A percentile compares a stretch with the other conserved stretches of the same genome.
phyloP scores from a whole-genome alignment of 2,888 invertebrate genomes.

The Allacma fusca region DNA sequence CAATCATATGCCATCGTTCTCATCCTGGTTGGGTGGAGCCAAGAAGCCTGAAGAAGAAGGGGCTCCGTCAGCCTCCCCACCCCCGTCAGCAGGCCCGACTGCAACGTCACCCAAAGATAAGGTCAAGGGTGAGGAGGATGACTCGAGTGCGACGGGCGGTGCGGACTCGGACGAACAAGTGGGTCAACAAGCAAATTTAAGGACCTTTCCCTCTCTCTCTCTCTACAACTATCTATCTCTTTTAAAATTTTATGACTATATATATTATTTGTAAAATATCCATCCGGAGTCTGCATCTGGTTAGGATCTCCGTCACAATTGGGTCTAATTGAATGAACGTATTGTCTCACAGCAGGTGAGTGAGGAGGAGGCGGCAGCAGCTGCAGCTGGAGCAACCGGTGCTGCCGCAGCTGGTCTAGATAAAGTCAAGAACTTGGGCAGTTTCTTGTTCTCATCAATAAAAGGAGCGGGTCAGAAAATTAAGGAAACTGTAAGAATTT shows the following conservation, averaged over 20 bases:
- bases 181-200: conserved; percentile 16
- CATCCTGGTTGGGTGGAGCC: conserved; percentile 55
- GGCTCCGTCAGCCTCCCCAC: conserved; percentile 44
- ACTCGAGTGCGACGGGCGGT: conserved; percentile 84
- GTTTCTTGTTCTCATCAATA: conserved; percentile 92
- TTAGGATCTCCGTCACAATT: too few species aligned
- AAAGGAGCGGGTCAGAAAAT: conserved; percentile 95
- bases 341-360: neutral
- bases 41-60: conserved; percentile 44
- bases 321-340: too few species aligned
- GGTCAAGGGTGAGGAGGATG: conserved; percentile 53
- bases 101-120: neutral
- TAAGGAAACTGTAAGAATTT: conserved; percentile 74
- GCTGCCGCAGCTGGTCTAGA: conserved; percentile 50
- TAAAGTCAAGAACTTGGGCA: conserved; percentile 84
- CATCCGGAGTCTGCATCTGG: too few species aligned
- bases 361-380: conserved; percentile 33
- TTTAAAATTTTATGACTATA: neutral
- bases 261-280: too few species aligned
- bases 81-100: conserved; percentile 48
- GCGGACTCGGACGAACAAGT: conserved; percentile 76
- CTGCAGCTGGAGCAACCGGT: conserved; percentile 49
- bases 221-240: neutral
- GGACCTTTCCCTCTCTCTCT: neutral
- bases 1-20: conserved; percentile 58